phyloP scores from a whole-genome alignment of 2,113 vertebrate species.

The Brachyhypopomus gauderio region DNA sequence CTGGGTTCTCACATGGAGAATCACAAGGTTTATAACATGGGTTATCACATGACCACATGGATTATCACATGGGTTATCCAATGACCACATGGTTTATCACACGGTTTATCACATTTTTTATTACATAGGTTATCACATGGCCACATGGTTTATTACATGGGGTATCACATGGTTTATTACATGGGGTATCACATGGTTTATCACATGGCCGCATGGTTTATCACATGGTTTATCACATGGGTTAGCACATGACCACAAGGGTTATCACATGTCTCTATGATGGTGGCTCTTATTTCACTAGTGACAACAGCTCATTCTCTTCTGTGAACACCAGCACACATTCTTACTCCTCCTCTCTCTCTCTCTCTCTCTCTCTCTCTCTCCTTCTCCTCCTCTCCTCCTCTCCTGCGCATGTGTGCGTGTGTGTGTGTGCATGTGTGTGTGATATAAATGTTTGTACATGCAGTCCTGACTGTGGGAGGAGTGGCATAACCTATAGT shows the following conservation, averaged over 20 bases:
- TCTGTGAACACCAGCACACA: constrained; percentile 25
- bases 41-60: too few relatives aligned
- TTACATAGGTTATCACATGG: neutral
- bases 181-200: constrained; percentile 29
- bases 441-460: neutral
- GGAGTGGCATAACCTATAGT: constrained; percentile 14
- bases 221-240: constrained; percentile 3
- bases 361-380: neutral
- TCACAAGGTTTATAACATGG: too few relatives aligned
- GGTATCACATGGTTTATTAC: too few relatives aligned
- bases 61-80: too few relatives aligned
- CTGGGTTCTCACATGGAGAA: too few relatives aligned
- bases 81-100: too few relatives aligned
- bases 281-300: constrained; percentile 40
- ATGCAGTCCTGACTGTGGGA: constrained; percentile 22
- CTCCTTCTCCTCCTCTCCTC: neutral
- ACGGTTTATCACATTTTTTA: neutral
- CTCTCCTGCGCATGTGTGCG: neutral
- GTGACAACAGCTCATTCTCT: constrained; percentile 30
- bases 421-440: neutral
- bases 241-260: too few relatives aligned
- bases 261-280: neutral
- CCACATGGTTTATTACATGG: too few relatives aligned
- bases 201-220: too few relatives aligned
- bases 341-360: neutral